phyloP scores from a whole-genome alignment of 2,888 invertebrate species.

The Anodontia alba region DNA sequence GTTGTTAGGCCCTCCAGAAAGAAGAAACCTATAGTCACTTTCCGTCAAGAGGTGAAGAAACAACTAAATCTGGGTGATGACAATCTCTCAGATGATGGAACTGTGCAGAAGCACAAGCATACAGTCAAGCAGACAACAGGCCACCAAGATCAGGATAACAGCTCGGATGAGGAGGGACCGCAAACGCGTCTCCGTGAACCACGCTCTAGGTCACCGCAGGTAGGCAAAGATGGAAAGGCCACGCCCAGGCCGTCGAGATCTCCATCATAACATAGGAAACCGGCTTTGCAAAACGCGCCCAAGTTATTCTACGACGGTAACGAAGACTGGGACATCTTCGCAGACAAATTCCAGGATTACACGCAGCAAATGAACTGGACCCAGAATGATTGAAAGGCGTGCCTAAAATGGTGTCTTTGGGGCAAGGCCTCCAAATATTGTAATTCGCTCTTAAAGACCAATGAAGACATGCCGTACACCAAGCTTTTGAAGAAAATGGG shows the following conservation, averaged over 20 bases:
- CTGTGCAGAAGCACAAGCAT: too few species aligned
- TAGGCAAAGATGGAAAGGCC: background rate
- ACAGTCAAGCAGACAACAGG: background rate
- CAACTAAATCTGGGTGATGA: too few species aligned
- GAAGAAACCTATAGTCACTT: background rate
- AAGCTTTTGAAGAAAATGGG: background rate
- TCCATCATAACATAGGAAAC: background rate
- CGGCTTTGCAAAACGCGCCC: background rate
- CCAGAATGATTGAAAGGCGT: background rate
- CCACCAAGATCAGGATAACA: too few species aligned
- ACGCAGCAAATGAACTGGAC: background rate
- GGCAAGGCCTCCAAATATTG: background rate
- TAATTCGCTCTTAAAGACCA: background rate
- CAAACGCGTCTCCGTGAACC: background rate
- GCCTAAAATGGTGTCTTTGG: background rate
- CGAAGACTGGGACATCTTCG: background rate
- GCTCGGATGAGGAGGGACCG: background rate
- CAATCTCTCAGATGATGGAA: too few species aligned
- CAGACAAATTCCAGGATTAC: background rate
- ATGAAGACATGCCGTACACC: background rate
- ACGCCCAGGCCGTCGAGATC: background rate
- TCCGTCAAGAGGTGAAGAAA: too few species aligned
- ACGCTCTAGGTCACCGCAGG: background rate
- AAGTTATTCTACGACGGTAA: background rate
- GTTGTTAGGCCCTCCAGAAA: background rate